Evolutionary conservation across 1,140 invertebrate species (phyloP).

Genomic region (Dreissena rostriformis): DNA sequence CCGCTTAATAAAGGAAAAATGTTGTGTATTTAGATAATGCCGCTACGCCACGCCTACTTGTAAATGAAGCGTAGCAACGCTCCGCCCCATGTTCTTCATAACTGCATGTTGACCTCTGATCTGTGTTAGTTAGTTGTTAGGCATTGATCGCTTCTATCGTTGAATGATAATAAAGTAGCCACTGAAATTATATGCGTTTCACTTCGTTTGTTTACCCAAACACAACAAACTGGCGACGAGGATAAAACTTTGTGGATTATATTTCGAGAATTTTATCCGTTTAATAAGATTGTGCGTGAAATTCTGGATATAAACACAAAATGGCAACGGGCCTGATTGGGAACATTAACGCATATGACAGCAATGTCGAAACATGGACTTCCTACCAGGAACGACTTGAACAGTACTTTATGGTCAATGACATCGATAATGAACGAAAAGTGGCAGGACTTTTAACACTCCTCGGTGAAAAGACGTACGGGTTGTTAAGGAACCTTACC

Average conservation of each 20-base stretch:
- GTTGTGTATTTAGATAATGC: too few species aligned
- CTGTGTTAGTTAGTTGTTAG: too few species aligned
- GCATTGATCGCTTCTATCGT: background rate
- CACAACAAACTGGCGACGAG: slow-evolving; percentile 25
- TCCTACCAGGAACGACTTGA: slow-evolving; percentile 53
- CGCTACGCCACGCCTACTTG: too few species aligned
- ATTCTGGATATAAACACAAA: slow-evolving; percentile 21
- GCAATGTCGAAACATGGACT: slow-evolving; percentile 50
- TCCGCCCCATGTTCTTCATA: too few species aligned
- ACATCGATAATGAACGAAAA: slow-evolving; percentile 38
- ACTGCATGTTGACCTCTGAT: too few species aligned
- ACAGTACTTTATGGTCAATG: slow-evolving; percentile 54
- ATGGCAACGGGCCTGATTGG: slow-evolving; percentile 36
- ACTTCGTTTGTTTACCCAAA: background rate
- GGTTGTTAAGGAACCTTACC: slow-evolving; percentile 33
- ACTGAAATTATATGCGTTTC: background rate
- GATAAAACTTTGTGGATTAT: background rate
- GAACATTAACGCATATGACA: slow-evolving; percentile 33
- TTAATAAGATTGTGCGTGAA: slow-evolving; percentile 10
- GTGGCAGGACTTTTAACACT: slow-evolving; percentile 38
- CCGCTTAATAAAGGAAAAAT: too few species aligned
- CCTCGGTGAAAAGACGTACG: slow-evolving; percentile 53
- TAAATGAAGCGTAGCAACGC: too few species aligned
- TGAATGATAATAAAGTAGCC: background rate
- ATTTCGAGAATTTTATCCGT: slow-evolving; percentile 29